Evolutionary conservation across 92 coral and sea anemone species (phyloP).

Genomic region (Isaurus tuberculatus): DNA sequence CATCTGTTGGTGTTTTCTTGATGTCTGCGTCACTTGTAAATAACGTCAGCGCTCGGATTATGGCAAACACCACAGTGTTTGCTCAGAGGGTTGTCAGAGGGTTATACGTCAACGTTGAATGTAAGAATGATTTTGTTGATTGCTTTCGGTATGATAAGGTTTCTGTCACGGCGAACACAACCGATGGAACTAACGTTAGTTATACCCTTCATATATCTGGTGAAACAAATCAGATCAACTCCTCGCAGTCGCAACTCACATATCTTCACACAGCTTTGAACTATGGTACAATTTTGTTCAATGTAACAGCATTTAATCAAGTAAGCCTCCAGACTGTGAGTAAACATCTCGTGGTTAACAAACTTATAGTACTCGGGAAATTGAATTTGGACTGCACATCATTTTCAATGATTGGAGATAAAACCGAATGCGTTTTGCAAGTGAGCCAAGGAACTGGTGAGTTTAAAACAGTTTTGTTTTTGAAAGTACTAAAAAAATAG

Average conservation of each 20-base stretch:
- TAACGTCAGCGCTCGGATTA: background rate
- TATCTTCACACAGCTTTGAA: slow-evolving; percentile 7
- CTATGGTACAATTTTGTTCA: background rate
- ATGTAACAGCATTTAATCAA: slow-evolving; percentile 24
- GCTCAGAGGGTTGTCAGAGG: background rate
- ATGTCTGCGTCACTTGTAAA: background rate
- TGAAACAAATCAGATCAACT: background rate
- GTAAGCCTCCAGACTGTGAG: slow-evolving; percentile 3
- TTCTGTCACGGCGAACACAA: slow-evolving; percentile 14
- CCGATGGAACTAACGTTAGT: background rate
- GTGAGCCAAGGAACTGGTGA: slow-evolving; percentile 28
- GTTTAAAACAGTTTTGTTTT: too few relatives aligned
- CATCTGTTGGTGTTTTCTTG: background rate
- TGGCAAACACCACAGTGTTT: background rate
- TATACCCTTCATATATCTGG: background rate
- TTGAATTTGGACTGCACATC: background rate
- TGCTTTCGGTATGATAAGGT: slow-evolving; percentile 33
- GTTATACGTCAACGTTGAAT: background rate
- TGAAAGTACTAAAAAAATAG: too few relatives aligned
- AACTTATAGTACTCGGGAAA: background rate
- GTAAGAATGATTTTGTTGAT: background rate
- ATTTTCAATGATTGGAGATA: background rate
- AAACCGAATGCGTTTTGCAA: background rate
- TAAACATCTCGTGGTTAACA: background rate
- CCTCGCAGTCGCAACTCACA: background rate